Conservation (phyloP, 2,797 vertebrate species). For the Menidia menidia region DNA sequence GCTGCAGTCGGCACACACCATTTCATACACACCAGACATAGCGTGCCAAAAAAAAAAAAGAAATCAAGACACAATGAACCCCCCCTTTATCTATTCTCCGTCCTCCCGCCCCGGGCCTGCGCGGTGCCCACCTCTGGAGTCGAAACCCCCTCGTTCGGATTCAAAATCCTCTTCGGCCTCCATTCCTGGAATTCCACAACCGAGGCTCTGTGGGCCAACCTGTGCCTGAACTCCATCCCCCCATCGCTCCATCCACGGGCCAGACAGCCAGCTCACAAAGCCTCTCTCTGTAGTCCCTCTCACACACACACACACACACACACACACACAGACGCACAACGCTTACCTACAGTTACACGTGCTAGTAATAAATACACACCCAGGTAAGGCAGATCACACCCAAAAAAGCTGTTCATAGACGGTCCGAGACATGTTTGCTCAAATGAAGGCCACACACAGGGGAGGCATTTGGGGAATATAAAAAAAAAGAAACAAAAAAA, state of each 20-base stretch:
- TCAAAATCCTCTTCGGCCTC: conserved; percentile 59
- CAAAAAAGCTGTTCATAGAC: too few species aligned
- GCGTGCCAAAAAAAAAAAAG: conserved; percentile 35
- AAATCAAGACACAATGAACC: conserved; percentile 21
- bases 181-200: conserved; percentile 86
- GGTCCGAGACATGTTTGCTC: not conserved
- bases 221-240: conserved; percentile 69
- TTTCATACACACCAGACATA: conserved; percentile 33
- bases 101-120: not conserved
- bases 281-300: conserved; percentile 56
- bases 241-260: conserved; percentile 51
- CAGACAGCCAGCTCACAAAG: conserved; percentile 75
- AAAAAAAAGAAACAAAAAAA: not conserved
- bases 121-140: conserved; percentile 49
- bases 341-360: conserved; percentile 26
- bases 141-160: conserved; percentile 44
- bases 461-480: not conserved
- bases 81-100: not conserved
- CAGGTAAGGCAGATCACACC: too few species aligned
- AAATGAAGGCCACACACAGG: not conserved
- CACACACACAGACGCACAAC: too few species aligned
- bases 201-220: conserved; percentile 75
- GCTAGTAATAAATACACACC: not conserved
- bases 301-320: conserved; percentile 7
- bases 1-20: conserved; percentile 37